phyloP scores from a whole-genome alignment of 2,797 vertebrate species.

The Enteromius anoplus region DNA sequence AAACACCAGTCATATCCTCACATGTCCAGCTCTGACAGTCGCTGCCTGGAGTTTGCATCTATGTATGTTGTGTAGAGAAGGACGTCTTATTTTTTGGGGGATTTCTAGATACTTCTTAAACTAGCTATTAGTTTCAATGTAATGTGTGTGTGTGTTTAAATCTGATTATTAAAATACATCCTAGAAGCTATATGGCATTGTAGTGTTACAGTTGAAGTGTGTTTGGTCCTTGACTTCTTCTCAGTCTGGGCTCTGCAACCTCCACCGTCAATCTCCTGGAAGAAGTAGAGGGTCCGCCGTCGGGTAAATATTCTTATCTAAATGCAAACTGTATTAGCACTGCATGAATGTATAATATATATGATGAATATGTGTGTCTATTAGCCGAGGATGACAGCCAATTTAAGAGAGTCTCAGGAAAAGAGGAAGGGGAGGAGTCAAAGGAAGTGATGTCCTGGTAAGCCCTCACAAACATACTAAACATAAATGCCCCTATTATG shows the following conservation, averaged over 20 bases:
- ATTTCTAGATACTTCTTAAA: neutral
- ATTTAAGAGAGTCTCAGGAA: constrained; percentile 68
- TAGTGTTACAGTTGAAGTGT: neutral
- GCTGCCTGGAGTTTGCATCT: neutral
- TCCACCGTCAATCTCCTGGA: constrained; percentile 86
- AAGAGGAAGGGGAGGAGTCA: constrained; percentile 72
- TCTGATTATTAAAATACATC: neutral
- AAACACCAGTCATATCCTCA: constrained; percentile 86
- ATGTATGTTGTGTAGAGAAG: neutral
- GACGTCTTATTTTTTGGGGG: neutral
- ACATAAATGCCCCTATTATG: neutral
- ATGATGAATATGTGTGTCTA: constrained; percentile 15
- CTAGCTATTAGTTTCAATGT: neutral
- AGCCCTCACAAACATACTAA: constrained; percentile 20
- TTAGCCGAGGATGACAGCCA: constrained; percentile 79
- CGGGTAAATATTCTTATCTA: constrained; percentile 71
- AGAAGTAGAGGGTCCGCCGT: constrained; percentile 79
- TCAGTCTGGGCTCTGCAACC: constrained; percentile 78
- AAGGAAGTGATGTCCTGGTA: constrained; percentile 70
- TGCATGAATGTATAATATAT: neutral
- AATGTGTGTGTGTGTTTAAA: neutral
- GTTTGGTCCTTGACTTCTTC: constrained; percentile 62
- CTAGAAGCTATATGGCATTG: neutral
- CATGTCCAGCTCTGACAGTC: constrained; percentile 1
- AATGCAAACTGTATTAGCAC: neutral